Evolutionary conservation across 64 coral and sea anemone species (phyloP), one percentile per base, ranked within the genome.

Genomic region (Exaiptasia diaphana): DNA sequence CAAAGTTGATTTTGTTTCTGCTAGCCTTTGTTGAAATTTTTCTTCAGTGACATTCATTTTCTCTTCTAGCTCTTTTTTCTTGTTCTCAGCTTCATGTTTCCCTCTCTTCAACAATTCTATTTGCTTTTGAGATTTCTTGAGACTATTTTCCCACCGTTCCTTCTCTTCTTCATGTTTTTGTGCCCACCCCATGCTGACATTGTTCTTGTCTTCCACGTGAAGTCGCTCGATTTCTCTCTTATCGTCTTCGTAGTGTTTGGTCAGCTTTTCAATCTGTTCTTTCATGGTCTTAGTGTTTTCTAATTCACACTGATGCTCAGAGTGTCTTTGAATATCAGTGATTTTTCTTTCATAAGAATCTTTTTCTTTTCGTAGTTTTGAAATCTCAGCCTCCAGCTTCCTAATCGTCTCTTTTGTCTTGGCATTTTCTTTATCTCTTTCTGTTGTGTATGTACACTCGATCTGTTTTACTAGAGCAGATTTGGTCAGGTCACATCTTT

Each of bases 231-330:
- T 48, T 40, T 61, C 50, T 56, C n/a, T 33, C 4, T 32, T 87
- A 13, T 77, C 57, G 3, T 87, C 64, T 13, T 34, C 36, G 13
- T 61, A 61, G 17, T 27, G 20, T 21, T 13, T 25, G 17, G 41
- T 41, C 28, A 87, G 57, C 2, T 67, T 63, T 44, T 69, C 18
- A 4, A 77, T 78, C 41, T 69, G 59, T 49, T 45, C 68, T 5
- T 68, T 75, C 72, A 77, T 25, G 2, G 44, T 13, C 0, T 12
- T 30, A 18, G 13, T 73, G 38, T n/a, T 73, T 3, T 17, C 4
- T 18, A 73, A 14, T 18, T 18, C 38, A 20, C 69, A 73, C 69
- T 73, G 69, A 37, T 73, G 69, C 21, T 49, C 23, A 7, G 27
- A 12, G 49, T 48, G 21, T 33, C 32, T 73, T 48, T 73, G 18